Evolutionary conservation across 2,113 vertebrate species (phyloP).

Genomic region (Illadopsis cleaveri): DNA sequence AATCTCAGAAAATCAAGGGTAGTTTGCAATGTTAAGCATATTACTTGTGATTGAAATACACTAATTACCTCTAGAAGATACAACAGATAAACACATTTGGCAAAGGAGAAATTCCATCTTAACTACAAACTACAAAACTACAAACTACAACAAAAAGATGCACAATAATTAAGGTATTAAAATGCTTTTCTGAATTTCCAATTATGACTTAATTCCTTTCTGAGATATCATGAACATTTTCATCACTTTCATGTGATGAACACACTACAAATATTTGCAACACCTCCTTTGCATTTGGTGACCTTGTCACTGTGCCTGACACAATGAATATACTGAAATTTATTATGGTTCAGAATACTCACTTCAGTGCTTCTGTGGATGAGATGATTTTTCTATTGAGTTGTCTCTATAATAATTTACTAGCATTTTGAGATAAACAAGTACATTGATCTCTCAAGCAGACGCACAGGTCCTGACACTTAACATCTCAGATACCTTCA

Average conservation of each 20-base stretch:
- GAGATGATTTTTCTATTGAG: conserved; percentile 49
- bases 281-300: neutral
- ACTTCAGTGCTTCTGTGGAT: neutral
- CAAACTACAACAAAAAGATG: neutral
- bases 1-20: neutral
- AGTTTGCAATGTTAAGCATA: neutral
- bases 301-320: conserved; percentile 13
- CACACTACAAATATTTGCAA: neutral
- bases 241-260: neutral
- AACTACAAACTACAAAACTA: no score
- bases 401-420: conserved; percentile 4
- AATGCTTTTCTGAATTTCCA: neutral
- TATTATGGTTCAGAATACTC: conserved; percentile 7
- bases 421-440: conserved; percentile 10
- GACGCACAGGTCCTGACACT: neutral
- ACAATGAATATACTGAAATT: conserved; percentile 4
- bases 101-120: neutral
- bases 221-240: neutral
- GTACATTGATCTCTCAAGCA: conserved; percentile 18
- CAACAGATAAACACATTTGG: neutral
- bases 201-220: neutral
- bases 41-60: neutral
- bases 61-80: neutral
- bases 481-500: neutral
- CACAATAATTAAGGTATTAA: neutral